phyloP scores from a whole-genome alignment of 2,113 vertebrate genomes.

The Myotis brandtii region DNA sequence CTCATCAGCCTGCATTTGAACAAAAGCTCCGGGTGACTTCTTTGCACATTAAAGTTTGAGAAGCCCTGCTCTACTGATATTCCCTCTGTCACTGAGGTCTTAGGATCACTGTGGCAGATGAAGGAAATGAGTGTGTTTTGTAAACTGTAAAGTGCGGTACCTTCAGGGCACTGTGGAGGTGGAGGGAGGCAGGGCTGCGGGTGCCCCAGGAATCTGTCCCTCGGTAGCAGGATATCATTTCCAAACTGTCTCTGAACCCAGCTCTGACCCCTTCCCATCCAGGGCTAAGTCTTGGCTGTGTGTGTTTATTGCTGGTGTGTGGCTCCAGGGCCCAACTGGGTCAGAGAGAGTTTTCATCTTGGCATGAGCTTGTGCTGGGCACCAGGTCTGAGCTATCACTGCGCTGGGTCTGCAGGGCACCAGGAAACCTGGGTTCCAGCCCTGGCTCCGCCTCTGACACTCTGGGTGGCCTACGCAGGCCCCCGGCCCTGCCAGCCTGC shows the following conservation, averaged over 20 bases:
- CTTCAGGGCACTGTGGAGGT: not conserved
- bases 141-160: not conserved
- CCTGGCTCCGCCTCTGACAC: not conserved
- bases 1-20: not conserved
- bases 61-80: not conserved
- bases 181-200: not conserved
- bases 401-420: not conserved
- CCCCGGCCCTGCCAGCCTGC: not conserved
- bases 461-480: not conserved
- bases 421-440: not conserved
- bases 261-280: not conserved
- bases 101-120: not conserved
- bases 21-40: not conserved
- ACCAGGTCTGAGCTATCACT: not conserved
- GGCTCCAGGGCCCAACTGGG: not conserved
- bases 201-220: not conserved
- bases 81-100: not conserved
- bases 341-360: not conserved
- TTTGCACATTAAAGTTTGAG: not conserved
- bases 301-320: not conserved
- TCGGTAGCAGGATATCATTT: not conserved
- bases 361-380: not conserved
- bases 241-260: not conserved
- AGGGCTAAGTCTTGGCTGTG: not conserved
- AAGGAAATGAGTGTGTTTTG: slow-evolving; percentile 9